A percentile compares a stretch with the other conserved stretches of the same genome.
Evolutionary conservation across 2,113 vertebrate species (phyloP).

Genomic region (Brienomyrus longianalis): DNA sequence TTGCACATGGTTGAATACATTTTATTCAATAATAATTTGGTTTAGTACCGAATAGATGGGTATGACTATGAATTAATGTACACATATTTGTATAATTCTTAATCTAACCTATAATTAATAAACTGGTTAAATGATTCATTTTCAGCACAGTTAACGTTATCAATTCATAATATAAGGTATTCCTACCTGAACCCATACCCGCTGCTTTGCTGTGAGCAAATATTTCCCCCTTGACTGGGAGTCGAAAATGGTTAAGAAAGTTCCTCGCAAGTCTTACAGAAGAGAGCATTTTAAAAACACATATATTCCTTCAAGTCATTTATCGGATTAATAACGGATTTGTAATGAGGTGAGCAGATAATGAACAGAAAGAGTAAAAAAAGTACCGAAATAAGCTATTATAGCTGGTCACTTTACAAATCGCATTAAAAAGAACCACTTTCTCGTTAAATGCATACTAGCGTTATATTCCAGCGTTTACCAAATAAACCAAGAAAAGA

Average conservation of each 20-base stretch:
- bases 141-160: background rate
- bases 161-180: background rate
- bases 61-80: background rate
- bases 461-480: background rate
- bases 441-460: background rate
- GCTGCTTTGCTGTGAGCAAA: background rate
- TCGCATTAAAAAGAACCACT: background rate
- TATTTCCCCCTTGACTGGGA: background rate
- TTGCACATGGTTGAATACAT: background rate
- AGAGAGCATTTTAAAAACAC: background rate
- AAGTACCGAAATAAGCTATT: background rate
- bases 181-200: background rate
- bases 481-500: background rate
- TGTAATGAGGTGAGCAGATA: background rate
- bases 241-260: background rate
- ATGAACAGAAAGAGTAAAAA: background rate
- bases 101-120: background rate
- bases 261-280: background rate
- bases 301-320: background rate
- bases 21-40: background rate
- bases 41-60: background rate
- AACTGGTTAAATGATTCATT: background rate
- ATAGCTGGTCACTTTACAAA: background rate
- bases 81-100: background rate
- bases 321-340: background rate